Evolutionary conservation across 2,888 invertebrate species (phyloP), one percentile per base, ranked within the genome.

Genomic region (Platerodrilus igneus): DNA sequence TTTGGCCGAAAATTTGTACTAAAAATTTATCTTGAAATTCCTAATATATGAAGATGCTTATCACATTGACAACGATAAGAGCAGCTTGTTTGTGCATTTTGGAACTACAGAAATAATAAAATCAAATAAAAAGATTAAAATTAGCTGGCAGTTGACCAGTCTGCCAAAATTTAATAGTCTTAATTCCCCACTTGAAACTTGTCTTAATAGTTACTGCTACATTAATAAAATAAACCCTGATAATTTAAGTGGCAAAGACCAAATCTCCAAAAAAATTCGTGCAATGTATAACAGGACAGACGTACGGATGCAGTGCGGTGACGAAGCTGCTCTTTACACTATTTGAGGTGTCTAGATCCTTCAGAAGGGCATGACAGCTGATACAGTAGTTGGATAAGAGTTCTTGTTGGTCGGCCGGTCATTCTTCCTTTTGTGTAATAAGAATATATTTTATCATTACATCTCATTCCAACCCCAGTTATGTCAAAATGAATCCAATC

Each of bases 401-500:
- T 72, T 41, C 74, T 59, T 2, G 72, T 71, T 4, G 74, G 74
- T 20, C 74, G 56, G n/a, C 74, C 74, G 20, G 70, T 65, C 70
- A 71, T 69, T 18, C 68, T 59, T 21, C 77, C 77, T 52, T 71
- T 69, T 2, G 65, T 60, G 16, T 76, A 60, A 57, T 79, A 79
- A 0, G 75, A 67, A 35, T 44, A 45, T 8, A 48, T 40, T 31
- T 55, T 57, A 32, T 55, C 51, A n/a, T 51, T 41, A 19, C 41
- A 28, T 15, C 45, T 34, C 52, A 53, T 51, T 7, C 55, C 53
- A 4, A 53, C 75, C 20, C 78, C 77, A 21, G 77, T 76, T 16
- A 75, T 77, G 59, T 79, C 78, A 44, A 79, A 63, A 58, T 79
- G 78, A 45, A 77, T 65, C 78, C 78, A 79, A 53, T 76, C 71